phyloP scores from a whole-genome alignment of 2,888 invertebrate species.

The Scaptomyza parva region DNA sequence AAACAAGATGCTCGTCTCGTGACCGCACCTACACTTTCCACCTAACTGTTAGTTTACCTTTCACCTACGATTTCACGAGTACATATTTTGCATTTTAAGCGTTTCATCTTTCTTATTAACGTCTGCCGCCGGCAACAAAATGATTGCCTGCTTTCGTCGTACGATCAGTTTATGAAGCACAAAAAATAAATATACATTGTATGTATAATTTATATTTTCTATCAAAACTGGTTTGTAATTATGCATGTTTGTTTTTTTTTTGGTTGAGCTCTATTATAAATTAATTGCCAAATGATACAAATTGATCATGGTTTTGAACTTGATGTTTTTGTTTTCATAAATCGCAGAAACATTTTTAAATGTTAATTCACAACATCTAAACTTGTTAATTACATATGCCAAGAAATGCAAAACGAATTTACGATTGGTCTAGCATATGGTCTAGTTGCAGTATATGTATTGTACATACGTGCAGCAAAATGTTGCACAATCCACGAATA shows the following conservation, averaged over 20 bases:
- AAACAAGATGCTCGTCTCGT: constrained; percentile 1
- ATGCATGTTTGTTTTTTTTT: constrained; percentile 13
- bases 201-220: not conserved
- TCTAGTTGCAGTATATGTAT: not conserved
- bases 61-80: constrained; percentile 12
- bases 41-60: constrained; percentile 1
- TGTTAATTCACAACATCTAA: too few species aligned
- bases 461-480: not conserved
- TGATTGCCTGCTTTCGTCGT: constrained; percentile 5
- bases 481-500: constrained; percentile 12
- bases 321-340: not conserved
- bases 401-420: not conserved
- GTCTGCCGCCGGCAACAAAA: constrained; percentile 25
- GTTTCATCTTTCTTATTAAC: constrained; percentile 11
- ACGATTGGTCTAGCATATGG: not conserved
- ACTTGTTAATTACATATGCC: not conserved
- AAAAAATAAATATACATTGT: not conserved
- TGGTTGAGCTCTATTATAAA: not conserved
- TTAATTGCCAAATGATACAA: not conserved
- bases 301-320: not conserved
- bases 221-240: constrained; percentile 35
- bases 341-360: too few species aligned
- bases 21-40: constrained; percentile 1
- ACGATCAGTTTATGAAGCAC: not conserved
- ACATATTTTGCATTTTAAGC: constrained; percentile 10